Evolutionary conservation across 2,888 invertebrate species (phyloP).

Genomic region (Harmothoe impar): DNA sequence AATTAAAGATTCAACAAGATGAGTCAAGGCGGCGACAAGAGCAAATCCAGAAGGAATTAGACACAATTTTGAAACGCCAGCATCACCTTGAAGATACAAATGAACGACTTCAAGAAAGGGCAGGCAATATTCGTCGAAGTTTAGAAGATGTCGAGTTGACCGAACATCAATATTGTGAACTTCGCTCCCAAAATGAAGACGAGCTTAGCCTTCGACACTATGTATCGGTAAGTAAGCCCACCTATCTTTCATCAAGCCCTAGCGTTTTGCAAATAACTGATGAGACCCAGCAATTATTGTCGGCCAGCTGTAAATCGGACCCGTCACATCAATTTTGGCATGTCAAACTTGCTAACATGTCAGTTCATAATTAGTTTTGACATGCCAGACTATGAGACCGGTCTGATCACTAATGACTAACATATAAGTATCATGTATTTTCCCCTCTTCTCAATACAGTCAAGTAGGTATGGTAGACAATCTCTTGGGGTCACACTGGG

Average conservation of each 20-base stretch:
- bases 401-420: no score
- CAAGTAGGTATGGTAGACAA: no score
- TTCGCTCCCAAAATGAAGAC: slow-evolving; percentile 77
- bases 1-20: slow-evolving; percentile 80
- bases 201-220: slow-evolving; percentile 81
- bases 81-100: slow-evolving; percentile 82
- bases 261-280: neutral
- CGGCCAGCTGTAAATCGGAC: no score
- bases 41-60: slow-evolving; percentile 78
- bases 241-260: neutral
- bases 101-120: slow-evolving; percentile 80
- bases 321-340: no score
- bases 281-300: neutral
- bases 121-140: slow-evolving; percentile 79
- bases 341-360: no score
- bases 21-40: slow-evolving; percentile 79
- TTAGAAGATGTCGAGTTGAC: slow-evolving; percentile 79
- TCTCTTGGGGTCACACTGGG: no score
- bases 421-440: no score
- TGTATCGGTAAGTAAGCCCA: slow-evolving; percentile 78
- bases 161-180: slow-evolving; percentile 80
- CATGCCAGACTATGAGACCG: no score
- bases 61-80: slow-evolving; percentile 80
- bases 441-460: no score
- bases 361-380: no score